These are phyloP conservation scores for Leucopsar rothschildi DNA, from an alignment of 2,113 vertebrate species.

Conservation along the genomic window DNA sequence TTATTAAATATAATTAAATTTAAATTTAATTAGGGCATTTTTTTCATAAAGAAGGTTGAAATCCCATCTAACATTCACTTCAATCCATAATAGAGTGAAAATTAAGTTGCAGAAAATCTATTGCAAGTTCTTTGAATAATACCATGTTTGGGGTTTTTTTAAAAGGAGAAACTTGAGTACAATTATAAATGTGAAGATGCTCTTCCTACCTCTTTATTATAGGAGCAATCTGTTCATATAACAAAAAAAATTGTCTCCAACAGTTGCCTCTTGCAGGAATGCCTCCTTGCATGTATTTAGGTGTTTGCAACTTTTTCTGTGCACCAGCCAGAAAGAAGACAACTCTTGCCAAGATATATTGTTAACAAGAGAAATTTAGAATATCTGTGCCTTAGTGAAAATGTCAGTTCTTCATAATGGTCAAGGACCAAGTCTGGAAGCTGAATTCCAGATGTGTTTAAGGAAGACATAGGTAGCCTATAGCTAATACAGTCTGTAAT, in stretches of 20 bases:
- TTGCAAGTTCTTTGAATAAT: background rate
- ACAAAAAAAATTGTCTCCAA: background rate
- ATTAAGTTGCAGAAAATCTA: background rate
- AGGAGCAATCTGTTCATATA: background rate
- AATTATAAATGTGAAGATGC: background rate
- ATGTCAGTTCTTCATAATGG: background rate
- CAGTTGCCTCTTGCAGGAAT: background rate
- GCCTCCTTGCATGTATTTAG: background rate
- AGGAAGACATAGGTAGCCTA: background rate
- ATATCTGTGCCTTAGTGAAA: background rate
- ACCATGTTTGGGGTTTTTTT: fast-evolving
- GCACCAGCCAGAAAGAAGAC: background rate
- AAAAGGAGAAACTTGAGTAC: background rate
- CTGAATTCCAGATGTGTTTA: background rate
- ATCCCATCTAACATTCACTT: background rate
- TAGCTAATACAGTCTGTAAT: background rate
- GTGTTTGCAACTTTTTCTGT: background rate
- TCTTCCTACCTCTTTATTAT: background rate
- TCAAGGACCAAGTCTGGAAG: background rate
- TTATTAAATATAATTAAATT: background rate
- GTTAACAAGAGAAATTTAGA: background rate
- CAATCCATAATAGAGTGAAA: background rate
- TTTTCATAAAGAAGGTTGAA: background rate
- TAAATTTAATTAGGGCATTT: background rate
- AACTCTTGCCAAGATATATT: background rate